These are phyloP conservation scores for Sceloporus undulatus DNA, from an alignment of 2,113 vertebrate species.

Conservation along the genomic window DNA sequence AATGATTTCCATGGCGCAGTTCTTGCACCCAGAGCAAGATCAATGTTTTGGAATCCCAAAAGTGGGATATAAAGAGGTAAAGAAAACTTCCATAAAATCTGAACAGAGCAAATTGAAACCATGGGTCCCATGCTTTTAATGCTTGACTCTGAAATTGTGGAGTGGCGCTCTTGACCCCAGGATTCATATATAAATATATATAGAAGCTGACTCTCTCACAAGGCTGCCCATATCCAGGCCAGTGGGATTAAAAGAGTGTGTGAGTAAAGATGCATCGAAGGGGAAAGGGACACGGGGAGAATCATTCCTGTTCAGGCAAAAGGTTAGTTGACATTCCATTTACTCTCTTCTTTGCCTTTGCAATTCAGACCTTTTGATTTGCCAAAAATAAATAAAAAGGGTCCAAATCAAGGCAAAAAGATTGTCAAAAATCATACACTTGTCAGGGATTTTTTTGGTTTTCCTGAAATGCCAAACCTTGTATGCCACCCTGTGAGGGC, in stretches of 20 bases:
- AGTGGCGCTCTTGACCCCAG: not conserved
- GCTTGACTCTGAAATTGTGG: too few relatives aligned
- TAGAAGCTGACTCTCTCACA: constrained; percentile 55
- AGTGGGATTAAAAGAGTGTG: constrained; percentile 56
- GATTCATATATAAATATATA: not conserved
- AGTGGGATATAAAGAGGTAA: too few relatives aligned
- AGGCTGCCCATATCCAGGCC: constrained; percentile 69
- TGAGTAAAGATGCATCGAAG: constrained; percentile 58
- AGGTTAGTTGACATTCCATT: constrained; percentile 71
- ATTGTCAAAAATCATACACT: constrained; percentile 58
- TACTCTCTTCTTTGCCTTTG: constrained; percentile 58
- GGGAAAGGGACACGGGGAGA: constrained; percentile 53
- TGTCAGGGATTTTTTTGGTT: not conserved
- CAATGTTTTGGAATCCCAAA: too few relatives aligned
- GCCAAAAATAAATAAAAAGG: not conserved
- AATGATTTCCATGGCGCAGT: too few relatives aligned
- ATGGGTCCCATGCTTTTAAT: too few relatives aligned
- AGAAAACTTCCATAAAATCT: too few relatives aligned
- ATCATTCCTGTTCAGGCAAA: constrained; percentile 83
- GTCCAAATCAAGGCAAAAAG: constrained; percentile 57
- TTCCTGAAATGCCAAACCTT: constrained; percentile 93
- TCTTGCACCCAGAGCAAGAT: too few relatives aligned
- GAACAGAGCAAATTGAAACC: too few relatives aligned
- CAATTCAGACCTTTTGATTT: constrained; percentile 16
- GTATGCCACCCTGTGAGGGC: constrained; percentile 97